Evolutionary conservation across 2,113 vertebrate species (phyloP).

Genomic region (Bungarus multicinctus): DNA sequence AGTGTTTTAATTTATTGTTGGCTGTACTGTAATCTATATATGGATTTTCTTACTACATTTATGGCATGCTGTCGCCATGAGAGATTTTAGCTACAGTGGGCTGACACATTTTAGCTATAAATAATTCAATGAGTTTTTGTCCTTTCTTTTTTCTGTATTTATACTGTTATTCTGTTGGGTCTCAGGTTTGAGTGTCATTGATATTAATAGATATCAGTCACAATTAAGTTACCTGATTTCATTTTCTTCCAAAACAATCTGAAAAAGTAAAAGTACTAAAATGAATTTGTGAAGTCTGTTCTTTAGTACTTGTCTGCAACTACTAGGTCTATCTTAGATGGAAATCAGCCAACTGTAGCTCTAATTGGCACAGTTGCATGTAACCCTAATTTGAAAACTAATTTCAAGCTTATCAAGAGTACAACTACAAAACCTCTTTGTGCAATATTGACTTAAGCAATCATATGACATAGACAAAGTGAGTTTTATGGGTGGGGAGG

Average conservation of each 20-base stretch:
- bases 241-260: background rate
- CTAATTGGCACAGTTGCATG: constrained; percentile 45
- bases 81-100: background rate
- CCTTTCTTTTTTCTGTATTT: background rate
- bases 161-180: background rate
- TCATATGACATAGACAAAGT: background rate
- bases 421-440: background rate
- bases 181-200: background rate
- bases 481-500: background rate
- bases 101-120: background rate
- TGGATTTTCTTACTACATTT: background rate
- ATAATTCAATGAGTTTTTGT: background rate
- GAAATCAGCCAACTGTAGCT: constrained; percentile 35
- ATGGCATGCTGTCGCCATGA: background rate
- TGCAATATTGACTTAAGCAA: constrained; percentile 16
- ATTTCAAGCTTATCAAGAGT: constrained; percentile 33
- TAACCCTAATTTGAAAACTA: constrained; percentile 48
- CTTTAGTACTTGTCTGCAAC: background rate
- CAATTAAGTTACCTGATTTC: background rate
- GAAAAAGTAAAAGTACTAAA: constrained; percentile 1
- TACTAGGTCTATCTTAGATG: constrained; percentile 45
- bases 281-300: constrained; percentile 20
- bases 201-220: background rate
- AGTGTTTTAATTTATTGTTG: background rate
- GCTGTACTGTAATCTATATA: background rate